Evolutionary conservation across 2,888 invertebrate species (phyloP).

Genomic region (Lasioglossum vierecki): DNA sequence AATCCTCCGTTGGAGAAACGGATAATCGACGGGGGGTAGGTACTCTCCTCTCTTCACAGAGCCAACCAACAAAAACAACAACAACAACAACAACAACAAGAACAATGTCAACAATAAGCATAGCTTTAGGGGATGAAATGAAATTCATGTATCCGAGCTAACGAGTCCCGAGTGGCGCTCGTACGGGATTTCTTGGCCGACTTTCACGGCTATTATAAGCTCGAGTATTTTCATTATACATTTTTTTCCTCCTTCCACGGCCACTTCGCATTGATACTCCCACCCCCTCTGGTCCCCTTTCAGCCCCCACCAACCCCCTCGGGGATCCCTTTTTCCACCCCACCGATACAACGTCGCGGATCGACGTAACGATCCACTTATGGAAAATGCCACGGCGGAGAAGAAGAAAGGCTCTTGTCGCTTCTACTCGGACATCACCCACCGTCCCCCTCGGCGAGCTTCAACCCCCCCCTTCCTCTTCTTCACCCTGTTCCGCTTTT

Average conservation of each 20-base stretch:
- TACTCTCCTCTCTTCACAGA: conserved; percentile 4
- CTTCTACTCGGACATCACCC: conserved; percentile 68
- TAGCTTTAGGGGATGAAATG: conserved; percentile 20
- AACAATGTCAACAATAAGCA: neutral
- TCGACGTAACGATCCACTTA: conserved; percentile 74
- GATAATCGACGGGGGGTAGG: conserved; percentile 15
- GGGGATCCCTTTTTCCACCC: conserved; percentile 26
- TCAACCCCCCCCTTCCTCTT: neutral
- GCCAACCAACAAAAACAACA: conserved; percentile 10
- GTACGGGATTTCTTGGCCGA: conserved; percentile 57
- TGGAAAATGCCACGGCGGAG: conserved; percentile 71
- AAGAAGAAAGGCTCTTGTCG: conserved; percentile 72
- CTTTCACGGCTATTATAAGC: conserved; percentile 63
- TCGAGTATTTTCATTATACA: conserved; percentile 65
- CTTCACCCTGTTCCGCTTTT: conserved; percentile 47
- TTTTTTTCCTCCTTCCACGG: conserved; percentile 51
- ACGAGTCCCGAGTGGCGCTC: conserved; percentile 46
- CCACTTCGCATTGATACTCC: conserved; percentile 65
- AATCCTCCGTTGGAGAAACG: conserved; percentile 15
- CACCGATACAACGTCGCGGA: conserved; percentile 62
- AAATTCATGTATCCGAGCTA: conserved; percentile 54
- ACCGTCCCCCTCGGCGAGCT: conserved; percentile 9
- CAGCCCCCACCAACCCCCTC: neutral
- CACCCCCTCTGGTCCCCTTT: neutral
- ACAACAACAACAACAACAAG: conserved; percentile 39